Conservation (phyloP, 1,140 invertebrate species). For the Araneus ventricosus region DNA sequence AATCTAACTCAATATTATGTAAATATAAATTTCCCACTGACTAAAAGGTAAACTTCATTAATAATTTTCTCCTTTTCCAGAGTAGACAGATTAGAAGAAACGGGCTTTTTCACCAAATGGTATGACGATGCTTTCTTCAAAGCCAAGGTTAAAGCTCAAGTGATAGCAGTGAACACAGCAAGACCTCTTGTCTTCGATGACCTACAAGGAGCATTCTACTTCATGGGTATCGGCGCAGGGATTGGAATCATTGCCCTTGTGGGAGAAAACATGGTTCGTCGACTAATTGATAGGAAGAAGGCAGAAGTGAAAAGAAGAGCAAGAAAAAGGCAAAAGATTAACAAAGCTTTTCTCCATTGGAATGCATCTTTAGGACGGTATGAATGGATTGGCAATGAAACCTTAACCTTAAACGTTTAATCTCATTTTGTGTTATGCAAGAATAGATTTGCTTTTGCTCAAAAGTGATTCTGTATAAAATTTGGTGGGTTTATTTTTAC, state of each 20-base stretch:
- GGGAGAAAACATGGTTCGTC: background rate
- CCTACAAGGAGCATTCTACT: conserved; percentile 70
- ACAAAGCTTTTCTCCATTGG: background rate
- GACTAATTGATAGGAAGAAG: background rate
- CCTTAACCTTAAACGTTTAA: no score
- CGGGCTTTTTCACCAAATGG: conserved; percentile 60
- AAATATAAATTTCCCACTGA: background rate
- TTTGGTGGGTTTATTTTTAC: no score
- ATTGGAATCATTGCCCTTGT: background rate
- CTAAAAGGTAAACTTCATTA: no score
- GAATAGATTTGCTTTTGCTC: no score
- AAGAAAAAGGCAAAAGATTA: background rate
- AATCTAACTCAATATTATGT: no score
- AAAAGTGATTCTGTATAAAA: no score
- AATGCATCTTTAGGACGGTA: background rate
- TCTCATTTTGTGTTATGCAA: no score
- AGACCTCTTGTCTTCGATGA: conserved; percentile 49
- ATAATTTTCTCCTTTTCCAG: background rate
- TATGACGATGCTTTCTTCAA: conserved; percentile 61
- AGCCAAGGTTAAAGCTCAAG: background rate
- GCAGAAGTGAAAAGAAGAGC: background rate
- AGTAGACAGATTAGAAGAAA: conserved; percentile 51
- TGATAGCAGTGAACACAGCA: background rate
- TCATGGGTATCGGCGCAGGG: conserved; percentile 4
- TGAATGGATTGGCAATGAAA: no score